phyloP scores from a whole-genome alignment of 1,140 invertebrate genomes.

The Belonocnema kinseyi region DNA sequence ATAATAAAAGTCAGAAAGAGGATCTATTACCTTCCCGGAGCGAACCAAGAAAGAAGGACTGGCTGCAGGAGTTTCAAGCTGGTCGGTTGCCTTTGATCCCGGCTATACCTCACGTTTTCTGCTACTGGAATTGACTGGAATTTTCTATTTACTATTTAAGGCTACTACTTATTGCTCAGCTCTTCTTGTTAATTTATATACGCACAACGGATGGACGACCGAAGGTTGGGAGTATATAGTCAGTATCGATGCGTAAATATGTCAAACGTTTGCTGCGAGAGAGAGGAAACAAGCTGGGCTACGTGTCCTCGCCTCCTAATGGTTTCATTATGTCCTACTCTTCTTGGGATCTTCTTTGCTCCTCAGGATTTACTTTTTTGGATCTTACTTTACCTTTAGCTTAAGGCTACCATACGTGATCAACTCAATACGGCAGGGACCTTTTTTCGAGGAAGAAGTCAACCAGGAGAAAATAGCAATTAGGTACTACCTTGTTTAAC shows the following conservation, averaged over 20 bases:
- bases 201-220: background rate
- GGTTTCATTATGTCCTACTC: slow-evolving; percentile 33
- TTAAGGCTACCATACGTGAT: background rate
- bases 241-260: slow-evolving; percentile 31
- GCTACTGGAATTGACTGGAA: slow-evolving; percentile 72
- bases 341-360: slow-evolving; percentile 1
- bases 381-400: background rate
- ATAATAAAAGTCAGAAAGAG: slow-evolving; percentile 64
- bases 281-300: background rate
- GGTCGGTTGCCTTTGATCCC: slow-evolving; percentile 58
- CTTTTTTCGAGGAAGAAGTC: too few species aligned
- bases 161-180: slow-evolving; percentile 53
- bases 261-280: slow-evolving; percentile 26
- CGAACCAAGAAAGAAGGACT: slow-evolving; percentile 43
- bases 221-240: too few species aligned
- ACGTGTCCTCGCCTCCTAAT: slow-evolving; percentile 29
- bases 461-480: too few species aligned
- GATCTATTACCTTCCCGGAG: slow-evolving; percentile 60
- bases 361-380: slow-evolving; percentile 1
- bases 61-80: slow-evolving; percentile 40
- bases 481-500: too few species aligned
- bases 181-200: slow-evolving; percentile 35
- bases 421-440: too few species aligned
- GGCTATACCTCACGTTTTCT: slow-evolving; percentile 40
- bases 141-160: slow-evolving; percentile 68